Percentiles rank a stretch among this genome's conserved stretches.
Conservation (phyloP, 2,888 invertebrate genomes). For the Molanna angustata region DNA sequence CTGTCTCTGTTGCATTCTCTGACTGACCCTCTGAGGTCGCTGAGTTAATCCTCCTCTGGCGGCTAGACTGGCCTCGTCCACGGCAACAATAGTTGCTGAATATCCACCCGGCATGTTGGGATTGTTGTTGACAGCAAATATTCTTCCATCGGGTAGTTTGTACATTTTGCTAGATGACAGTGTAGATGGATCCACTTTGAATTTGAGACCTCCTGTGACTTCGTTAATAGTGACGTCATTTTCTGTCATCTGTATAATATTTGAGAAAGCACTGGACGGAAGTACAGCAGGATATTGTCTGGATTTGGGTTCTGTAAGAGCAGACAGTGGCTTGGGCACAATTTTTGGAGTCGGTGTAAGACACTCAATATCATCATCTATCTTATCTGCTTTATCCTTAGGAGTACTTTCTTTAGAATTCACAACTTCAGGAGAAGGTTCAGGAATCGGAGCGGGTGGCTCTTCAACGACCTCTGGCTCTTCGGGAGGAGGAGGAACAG, state of each 20-base stretch:
- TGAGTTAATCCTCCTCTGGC: constrained; percentile 22
- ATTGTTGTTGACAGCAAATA: constrained; percentile 52
- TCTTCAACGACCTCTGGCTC: constrained; percentile 46
- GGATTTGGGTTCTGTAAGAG: constrained; percentile 21
- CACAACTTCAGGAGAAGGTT: constrained; percentile 25
- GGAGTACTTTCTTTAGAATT: not conserved
- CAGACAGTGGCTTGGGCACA: constrained; percentile 36
- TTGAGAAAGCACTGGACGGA: constrained; percentile 37
- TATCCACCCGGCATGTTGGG: constrained; percentile 54
- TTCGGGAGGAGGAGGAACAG: not conserved
- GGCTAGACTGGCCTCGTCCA: constrained; percentile 39
- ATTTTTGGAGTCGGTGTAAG: constrained; percentile 46
- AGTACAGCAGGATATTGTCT: constrained; percentile 12
- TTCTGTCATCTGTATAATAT: constrained; percentile 54
- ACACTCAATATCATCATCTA: constrained; percentile 52
- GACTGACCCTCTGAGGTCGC: constrained; percentile 33
- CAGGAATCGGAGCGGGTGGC: not conserved
- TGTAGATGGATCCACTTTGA: constrained; percentile 53
- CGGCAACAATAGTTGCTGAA: constrained; percentile 53
- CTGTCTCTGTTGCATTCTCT: not conserved
- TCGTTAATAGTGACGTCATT: constrained; percentile 53
- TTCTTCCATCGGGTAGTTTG: constrained; percentile 51
- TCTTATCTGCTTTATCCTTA: not conserved
- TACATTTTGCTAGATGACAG: constrained; percentile 55
- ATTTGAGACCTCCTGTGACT: constrained; percentile 50